Percentiles rank a stretch among this genome's conserved stretches.
Evolutionary conservation across 2,888 invertebrate species (phyloP).

Genomic region (Apodemia zela): DNA sequence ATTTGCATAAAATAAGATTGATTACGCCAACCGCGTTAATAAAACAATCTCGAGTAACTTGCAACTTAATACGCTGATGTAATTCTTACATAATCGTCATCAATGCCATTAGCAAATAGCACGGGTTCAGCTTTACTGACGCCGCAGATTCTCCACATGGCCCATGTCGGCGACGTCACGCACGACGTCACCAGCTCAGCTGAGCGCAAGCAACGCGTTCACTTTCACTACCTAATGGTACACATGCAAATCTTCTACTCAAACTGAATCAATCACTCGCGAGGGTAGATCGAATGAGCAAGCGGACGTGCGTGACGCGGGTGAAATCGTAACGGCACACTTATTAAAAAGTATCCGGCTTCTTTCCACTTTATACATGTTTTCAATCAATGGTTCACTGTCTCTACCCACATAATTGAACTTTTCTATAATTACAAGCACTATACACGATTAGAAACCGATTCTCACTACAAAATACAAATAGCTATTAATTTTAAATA

Average conservation of each 20-base stretch:
- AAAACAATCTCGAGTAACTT: constrained; percentile 9
- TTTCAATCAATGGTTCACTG: constrained; percentile 3
- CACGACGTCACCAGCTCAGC: constrained; percentile 59
- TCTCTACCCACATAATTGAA: constrained; percentile 9
- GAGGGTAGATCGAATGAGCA: constrained; percentile 48
- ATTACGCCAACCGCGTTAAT: not conserved
- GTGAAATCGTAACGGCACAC: constrained; percentile 73
- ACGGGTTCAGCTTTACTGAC: constrained; percentile 71
- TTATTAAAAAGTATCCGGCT: constrained; percentile 57
- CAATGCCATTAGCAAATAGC: constrained; percentile 54
- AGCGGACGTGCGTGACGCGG: constrained; percentile 69
- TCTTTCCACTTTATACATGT: constrained; percentile 33
- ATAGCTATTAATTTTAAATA: not conserved
- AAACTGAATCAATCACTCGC: constrained; percentile 53
- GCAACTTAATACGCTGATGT: constrained; percentile 25
- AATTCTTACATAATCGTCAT: constrained; percentile 71
- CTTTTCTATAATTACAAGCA: not conserved
- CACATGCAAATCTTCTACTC: constrained; percentile 53
- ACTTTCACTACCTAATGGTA: constrained; percentile 59
- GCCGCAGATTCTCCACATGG: constrained; percentile 78
- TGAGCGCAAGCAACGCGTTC: constrained; percentile 44
- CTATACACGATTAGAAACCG: not conserved
- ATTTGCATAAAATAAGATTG: not conserved
- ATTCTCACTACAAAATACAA: not conserved
- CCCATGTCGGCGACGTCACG: constrained; percentile 65